Conservation (phyloP, 2,113 vertebrate genomes). For the Glaucomys volans region DNA sequence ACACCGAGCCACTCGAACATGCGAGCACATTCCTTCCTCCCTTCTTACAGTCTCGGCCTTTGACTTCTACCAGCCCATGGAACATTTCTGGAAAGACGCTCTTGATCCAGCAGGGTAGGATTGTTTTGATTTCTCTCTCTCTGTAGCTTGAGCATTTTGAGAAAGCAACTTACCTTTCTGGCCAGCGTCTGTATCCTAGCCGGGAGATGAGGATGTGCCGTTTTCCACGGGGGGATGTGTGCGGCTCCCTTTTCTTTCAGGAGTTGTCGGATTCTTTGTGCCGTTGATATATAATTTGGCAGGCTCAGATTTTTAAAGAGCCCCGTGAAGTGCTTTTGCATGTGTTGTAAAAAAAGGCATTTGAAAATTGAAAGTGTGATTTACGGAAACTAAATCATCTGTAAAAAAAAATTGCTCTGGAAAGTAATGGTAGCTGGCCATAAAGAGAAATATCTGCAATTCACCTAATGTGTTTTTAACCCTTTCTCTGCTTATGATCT, state of each 20-base stretch:
- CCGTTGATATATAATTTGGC: slow-evolving; percentile 60
- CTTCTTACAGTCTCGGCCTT: slow-evolving; percentile 58
- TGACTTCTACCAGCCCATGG: slow-evolving; percentile 84
- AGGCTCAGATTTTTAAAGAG: slow-evolving; percentile 72
- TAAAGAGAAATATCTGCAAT: slow-evolving; percentile 62
- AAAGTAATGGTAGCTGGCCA: slow-evolving; percentile 75
- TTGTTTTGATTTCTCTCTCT: slow-evolving; percentile 82
- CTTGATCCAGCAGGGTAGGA: slow-evolving; percentile 84
- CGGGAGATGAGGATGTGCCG: slow-evolving; percentile 69
- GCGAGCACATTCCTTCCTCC: slow-evolving; percentile 57
- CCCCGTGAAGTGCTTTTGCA: slow-evolving; percentile 66
- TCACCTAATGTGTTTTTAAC: slow-evolving; percentile 76
- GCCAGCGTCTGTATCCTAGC: slow-evolving; percentile 83
- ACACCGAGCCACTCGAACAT: slow-evolving; percentile 67
- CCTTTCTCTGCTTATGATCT: slow-evolving; percentile 56
- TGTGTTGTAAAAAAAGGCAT: slow-evolving; percentile 35
- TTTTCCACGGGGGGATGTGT: slow-evolving; percentile 53
- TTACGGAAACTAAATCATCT: slow-evolving; percentile 56
- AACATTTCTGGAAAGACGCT: slow-evolving; percentile 85
- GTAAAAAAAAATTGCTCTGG: slow-evolving; percentile 73
- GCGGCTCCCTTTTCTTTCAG: slow-evolving; percentile 65
- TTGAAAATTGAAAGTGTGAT: slow-evolving; percentile 75
- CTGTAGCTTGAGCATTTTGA: slow-evolving; percentile 82
- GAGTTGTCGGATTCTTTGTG: slow-evolving; percentile 66
- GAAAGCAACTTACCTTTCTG: slow-evolving; percentile 85